Base-by-base conservation (phyloP, 2,797 vertebrate species). In the Orestias chungarensis region DNA sequence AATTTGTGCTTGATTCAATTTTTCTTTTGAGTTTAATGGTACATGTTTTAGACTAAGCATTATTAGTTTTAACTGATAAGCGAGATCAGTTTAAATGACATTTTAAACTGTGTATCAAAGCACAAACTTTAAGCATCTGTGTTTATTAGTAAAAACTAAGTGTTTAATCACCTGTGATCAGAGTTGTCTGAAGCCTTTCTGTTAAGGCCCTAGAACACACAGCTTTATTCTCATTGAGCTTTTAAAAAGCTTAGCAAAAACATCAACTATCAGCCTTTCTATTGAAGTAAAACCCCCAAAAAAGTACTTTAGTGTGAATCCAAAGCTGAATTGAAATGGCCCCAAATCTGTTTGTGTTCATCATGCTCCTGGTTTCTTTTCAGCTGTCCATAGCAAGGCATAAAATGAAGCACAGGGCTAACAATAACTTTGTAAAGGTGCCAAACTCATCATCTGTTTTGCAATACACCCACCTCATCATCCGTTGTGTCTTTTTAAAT, bases 391-490 rank as follows among this genome's bases (percentile, higher is more conserved):
- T 64, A 73, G 67, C 82, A 79, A 83, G 40, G 54, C 44, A 71
- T 72, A 76, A 76, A 87, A 78, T 27, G 52, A 90, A 90, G 83
- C 88, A 89, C 89, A 89, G 88, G 76, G 86, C 83, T 84, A 85
- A 80, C 43, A 69, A 55, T 64, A 73, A 73, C 66, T 76, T 61
- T 65, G 52, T 78, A 68, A 15, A 71, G 66, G 40, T 55, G 64
- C 44, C 66, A 68, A 66, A 73, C 69, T 3, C 38, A 42, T 83
- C 27, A 47, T 79, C 50, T 82, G n/a, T 74, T 84, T 86, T 59
- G 35, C 68, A 59, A 27, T 43, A 57, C 66, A 64, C 59, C 67
- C 47, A 64, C 27, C 70, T 52, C 44, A 61, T 62, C 35, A 78
- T 52, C 33, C 42, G 6, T 71, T 54, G 15, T 23, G 66, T 73